Evolutionary conservation across 2,888 invertebrate genomes (phyloP), one percentile per base, ranked within the genome.

Genomic region (Aphidius colemani): DNA sequence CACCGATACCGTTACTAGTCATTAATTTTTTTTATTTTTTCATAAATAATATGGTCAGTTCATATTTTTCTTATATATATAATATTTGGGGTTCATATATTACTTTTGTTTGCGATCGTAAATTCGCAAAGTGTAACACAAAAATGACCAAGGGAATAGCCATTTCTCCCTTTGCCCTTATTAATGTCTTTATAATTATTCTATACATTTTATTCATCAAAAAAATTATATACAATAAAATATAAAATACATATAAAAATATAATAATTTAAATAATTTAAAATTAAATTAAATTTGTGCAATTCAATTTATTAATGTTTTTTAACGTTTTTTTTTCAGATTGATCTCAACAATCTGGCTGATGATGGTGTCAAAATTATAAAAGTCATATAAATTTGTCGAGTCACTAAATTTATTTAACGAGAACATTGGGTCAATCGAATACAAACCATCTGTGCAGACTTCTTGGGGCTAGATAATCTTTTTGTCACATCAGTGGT

Each of bases 1-100:
- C 74, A 69, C 69, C 74, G 76, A 78, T 81, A 74, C 68, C 67
- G 72, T 80, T 81, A 74, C 78, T 30, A 48, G 50, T 64, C 62
- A 65, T 67, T 63, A 48, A 66, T 61, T 61, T 59, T 49, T 57
- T 30, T 53, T 43, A 13, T 46, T 48, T 45, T 62, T 30, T 30
- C 30, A 30, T 30, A 30, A 30, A 30, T 30, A 5, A 2, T 30
- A 30, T 30, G 30, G 30, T 30, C 30, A 30, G 30, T 30, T 56
- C 55, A 45, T 56, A 59, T 46, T 55, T 51, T 62, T 51, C 64
- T 53, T 53, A 53, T 50, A 30, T 30, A 30, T 30, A 30, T 30
- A 30, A 30, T 30, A 30, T 30, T 30, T 30, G 30, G 30, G 30
- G 30, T 30, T 30, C 30, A 30, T 53, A 49, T 45, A 63, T 61